Conservation (phyloP, 2,888 invertebrate genomes). For the Griposia aprilina region DNA sequence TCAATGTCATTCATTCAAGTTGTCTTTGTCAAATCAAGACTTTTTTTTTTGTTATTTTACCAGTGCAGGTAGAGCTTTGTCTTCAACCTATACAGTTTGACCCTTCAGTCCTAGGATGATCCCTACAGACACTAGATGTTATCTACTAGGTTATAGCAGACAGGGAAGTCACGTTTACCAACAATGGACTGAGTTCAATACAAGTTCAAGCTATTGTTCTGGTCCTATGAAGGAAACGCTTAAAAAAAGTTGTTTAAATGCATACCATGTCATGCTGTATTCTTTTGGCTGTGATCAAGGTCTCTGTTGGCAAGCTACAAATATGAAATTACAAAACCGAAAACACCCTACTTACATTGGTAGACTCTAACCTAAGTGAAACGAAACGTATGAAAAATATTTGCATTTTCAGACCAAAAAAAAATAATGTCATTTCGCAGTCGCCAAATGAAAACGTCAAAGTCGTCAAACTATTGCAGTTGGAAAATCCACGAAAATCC, state of each 20-base stretch:
- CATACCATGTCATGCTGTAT: neutral
- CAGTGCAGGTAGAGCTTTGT: neutral
- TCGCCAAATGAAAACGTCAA: slow-evolving; percentile 46
- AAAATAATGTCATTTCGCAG: neutral
- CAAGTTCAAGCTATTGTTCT: neutral
- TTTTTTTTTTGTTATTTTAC: neutral
- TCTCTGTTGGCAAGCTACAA: neutral
- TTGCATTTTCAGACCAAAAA: neutral
- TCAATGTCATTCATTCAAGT: neutral
- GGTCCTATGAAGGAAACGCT: no score
- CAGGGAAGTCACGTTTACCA: neutral
- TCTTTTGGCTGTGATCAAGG: neutral
- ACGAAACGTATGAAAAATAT: slow-evolving; percentile 30
- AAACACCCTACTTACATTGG: no score
- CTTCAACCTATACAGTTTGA: neutral
- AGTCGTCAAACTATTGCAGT: slow-evolving; percentile 24
- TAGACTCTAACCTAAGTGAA: neutral
- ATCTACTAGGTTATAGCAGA: neutral
- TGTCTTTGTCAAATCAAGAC: neutral
- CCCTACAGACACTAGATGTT: neutral
- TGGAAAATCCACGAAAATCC: slow-evolving; percentile 39
- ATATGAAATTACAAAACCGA: neutral
- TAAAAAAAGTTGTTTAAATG: neutral
- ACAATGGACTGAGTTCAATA: neutral
- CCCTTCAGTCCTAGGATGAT: neutral